Conservation (phyloP, 2,797 vertebrate genomes). For the Coendou prehensilis region DNA sequence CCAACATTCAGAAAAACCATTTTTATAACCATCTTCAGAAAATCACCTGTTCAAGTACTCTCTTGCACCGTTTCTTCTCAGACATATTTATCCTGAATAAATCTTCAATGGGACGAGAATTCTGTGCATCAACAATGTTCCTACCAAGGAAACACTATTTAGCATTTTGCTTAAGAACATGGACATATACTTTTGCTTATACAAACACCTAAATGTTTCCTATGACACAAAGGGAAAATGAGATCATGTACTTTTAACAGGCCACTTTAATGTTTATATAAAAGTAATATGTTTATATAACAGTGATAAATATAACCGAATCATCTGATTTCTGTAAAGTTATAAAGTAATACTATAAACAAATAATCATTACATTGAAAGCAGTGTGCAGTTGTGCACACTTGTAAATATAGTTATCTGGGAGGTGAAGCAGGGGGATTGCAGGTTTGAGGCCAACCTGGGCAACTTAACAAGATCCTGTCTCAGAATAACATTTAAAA, state of each 20-base stretch:
- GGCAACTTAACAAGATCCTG: background rate
- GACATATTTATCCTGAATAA: constrained; percentile 96
- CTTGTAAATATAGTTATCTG: background rate
- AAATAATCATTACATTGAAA: constrained; percentile 9
- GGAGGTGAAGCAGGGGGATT: background rate
- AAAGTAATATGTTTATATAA: constrained; percentile 29
- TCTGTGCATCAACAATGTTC: constrained; percentile 98
- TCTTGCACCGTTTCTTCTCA: constrained; percentile 97
- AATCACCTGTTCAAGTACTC: constrained; percentile 97
- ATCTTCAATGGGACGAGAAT: constrained; percentile 97
- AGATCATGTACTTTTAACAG: background rate
- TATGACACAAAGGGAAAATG: background rate
- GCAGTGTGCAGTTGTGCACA: background rate
- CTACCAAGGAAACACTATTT: constrained; percentile 87
- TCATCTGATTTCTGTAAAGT: background rate
- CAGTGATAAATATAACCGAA: background rate
- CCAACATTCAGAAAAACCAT: too few relatives aligned
- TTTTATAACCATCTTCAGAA: background rate
- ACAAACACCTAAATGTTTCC: background rate
- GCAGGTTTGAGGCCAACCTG: background rate
- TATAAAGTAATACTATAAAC: background rate
- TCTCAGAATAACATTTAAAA: background rate
- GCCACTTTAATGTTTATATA: background rate
- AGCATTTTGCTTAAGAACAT: constrained; percentile 41
- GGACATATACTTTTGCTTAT: background rate